phyloP scores from a whole-genome alignment of 1,140 invertebrate genomes.

The Cyrtorhinus lividipennis region DNA sequence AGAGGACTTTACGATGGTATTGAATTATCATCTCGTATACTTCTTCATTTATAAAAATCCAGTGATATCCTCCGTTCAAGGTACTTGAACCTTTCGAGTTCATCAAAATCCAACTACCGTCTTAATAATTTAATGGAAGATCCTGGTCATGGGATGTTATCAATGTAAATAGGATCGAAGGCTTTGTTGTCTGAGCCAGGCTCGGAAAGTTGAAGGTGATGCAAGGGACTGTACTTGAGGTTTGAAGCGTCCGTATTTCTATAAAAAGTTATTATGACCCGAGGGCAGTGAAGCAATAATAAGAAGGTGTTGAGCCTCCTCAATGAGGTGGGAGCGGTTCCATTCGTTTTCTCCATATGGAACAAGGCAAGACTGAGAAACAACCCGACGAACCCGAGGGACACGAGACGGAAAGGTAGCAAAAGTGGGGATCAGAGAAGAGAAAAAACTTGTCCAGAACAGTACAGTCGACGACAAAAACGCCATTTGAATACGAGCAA shows the following conservation, averaged over 20 bases:
- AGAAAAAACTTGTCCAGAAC: neutral
- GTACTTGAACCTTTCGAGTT: too few relatives aligned
- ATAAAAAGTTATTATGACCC: neutral
- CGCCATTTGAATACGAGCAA: neutral
- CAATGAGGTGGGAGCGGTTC: neutral
- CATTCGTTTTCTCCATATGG: neutral
- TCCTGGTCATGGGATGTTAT: too few relatives aligned
- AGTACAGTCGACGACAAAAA: neutral
- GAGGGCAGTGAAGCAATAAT: neutral
- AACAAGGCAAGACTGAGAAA: neutral
- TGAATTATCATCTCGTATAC: too few relatives aligned
- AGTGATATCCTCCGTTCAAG: too few relatives aligned
- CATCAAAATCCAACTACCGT: too few relatives aligned
- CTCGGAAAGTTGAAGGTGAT: too few relatives aligned
- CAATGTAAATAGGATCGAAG: too few relatives aligned
- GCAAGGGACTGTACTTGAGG: neutral
- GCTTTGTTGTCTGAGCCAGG: too few relatives aligned
- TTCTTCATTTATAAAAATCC: too few relatives aligned
- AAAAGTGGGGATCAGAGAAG: neutral
- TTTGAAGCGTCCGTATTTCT: neutral
- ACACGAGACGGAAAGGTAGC: neutral
- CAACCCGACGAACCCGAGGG: too few relatives aligned
- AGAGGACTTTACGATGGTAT: too few relatives aligned
- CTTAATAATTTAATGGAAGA: too few relatives aligned
- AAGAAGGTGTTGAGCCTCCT: neutral